Conservation (phyloP, 2,113 vertebrate species). For the Athene cunicularia region DNA sequence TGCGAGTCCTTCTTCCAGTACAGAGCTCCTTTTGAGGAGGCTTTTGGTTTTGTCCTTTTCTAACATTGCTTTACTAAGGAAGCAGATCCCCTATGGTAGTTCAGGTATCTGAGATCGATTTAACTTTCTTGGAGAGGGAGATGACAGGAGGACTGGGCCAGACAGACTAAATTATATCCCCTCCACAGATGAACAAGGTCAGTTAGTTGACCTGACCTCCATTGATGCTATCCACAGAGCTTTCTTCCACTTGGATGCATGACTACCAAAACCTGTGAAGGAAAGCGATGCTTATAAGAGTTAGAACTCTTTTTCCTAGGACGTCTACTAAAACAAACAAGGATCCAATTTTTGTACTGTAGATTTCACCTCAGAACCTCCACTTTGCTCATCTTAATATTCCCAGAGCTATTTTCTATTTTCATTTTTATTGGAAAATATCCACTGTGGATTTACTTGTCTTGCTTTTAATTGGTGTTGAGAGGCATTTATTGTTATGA, state of each 20-base stretch:
- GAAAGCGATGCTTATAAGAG: neutral
- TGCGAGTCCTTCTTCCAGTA: neutral
- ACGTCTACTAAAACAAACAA: neutral
- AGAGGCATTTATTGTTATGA: neutral
- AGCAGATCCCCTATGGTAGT: neutral
- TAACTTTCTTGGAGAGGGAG: neutral
- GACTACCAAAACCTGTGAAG: neutral
- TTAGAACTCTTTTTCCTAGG: neutral
- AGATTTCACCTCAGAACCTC: neutral
- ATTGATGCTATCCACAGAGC: neutral
- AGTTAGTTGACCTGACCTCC: neutral
- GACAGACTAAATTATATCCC: neutral
- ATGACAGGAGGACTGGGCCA: neutral
- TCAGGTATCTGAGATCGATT: neutral
- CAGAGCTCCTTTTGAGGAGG: neutral
- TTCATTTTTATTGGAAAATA: neutral
- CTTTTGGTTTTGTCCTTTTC: neutral
- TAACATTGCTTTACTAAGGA: neutral
- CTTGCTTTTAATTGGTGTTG: neutral
- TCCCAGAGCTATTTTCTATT: accelerated
- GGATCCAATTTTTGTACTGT: neutral
- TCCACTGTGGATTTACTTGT: neutral
- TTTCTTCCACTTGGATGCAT: neutral
- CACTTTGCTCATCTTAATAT: neutral
- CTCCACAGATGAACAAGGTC: neutral